Percentiles rank a stretch among this genome's conserved stretches.
phyloP scores from a whole-genome alignment of 2,888 invertebrate species.

The Drosophila rellima region DNA sequence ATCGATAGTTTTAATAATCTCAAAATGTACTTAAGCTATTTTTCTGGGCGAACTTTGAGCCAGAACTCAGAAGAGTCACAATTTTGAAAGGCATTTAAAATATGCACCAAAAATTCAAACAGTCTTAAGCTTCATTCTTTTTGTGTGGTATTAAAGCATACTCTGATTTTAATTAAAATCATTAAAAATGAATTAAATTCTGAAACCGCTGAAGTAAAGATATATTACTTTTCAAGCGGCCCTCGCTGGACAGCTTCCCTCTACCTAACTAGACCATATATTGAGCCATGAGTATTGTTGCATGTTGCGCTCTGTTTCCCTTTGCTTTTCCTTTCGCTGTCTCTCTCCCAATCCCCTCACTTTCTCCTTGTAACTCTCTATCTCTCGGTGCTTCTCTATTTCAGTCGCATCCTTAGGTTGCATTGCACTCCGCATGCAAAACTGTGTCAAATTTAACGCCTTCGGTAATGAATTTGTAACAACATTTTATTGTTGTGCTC shows the following conservation, averaged over 20 bases:
- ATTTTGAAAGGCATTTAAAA: too few relatives aligned
- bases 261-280: constrained; percentile 28
- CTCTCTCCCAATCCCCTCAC: background rate
- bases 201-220: too few relatives aligned
- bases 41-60: too few relatives aligned
- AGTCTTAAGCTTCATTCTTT: too few relatives aligned
- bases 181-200: too few relatives aligned
- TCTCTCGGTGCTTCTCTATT: constrained; percentile 3
- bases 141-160: too few relatives aligned
- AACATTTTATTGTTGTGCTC: constrained; percentile 79
- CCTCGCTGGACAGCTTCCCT: constrained; percentile 17
- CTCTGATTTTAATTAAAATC: too few relatives aligned
- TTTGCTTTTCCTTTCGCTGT: constrained; percentile 29
- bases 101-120: too few relatives aligned
- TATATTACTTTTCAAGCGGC: constrained; percentile 28
- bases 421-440: constrained; percentile 67
- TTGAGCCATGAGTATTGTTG: constrained; percentile 55
- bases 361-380: background rate
- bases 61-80: too few relatives aligned
- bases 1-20: too few relatives aligned
- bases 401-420: constrained; percentile 17
- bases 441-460: constrained; percentile 82
- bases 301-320: constrained; percentile 55
- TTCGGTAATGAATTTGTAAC: constrained; percentile 82
- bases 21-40: too few relatives aligned